Evolutionary conservation across 2,888 invertebrate genomes (phyloP).

Genomic region (Chymomyza caudatula): DNA sequence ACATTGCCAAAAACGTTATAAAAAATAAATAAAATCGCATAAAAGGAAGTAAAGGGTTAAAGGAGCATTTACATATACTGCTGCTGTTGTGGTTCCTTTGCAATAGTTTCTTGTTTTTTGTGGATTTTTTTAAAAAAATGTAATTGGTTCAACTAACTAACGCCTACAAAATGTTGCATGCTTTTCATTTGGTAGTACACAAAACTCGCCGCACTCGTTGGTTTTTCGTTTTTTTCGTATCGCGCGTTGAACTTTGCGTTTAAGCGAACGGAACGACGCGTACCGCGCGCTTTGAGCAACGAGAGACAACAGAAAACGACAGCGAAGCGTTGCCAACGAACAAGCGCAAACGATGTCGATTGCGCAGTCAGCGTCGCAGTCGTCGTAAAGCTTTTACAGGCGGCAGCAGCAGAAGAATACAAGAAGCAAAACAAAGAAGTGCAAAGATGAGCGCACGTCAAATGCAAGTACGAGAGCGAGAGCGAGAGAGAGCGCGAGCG

Average conservation of each 20-base stretch:
- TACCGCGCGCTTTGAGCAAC: conserved; percentile 73
- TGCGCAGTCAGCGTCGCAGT: conserved; percentile 41
- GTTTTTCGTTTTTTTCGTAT: conserved; percentile 12
- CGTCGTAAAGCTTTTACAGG: conserved; percentile 61
- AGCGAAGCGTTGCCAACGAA: conserved; percentile 31
- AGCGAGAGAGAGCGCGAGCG: conserved; percentile 11
- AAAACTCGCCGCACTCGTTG: background rate
- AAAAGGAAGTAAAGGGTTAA: background rate
- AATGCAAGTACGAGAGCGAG: background rate
- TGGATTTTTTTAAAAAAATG: background rate
- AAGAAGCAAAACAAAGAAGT: conserved; percentile 70
- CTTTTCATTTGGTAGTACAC: background rate
- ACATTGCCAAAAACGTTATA: conserved; percentile 7
- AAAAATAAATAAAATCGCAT: background rate
- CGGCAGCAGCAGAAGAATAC: conserved; percentile 54
- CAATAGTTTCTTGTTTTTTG: conserved; percentile 2
- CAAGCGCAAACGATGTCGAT: conserved; percentile 12
- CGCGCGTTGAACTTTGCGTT: conserved; percentile 33
- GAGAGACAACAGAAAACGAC: conserved; percentile 76
- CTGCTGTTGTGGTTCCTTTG: conserved; percentile 15
- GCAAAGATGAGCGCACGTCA: conserved; percentile 47
- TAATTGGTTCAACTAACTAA: background rate
- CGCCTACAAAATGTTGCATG: conserved; percentile 17
- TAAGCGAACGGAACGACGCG: conserved; percentile 63
- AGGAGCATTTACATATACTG: too few relatives aligned